Percentiles rank a stretch among this genome's conserved stretches.
Evolutionary conservation across 2,888 invertebrate genomes (phyloP).

Genomic region (Cloeon dipterum): DNA sequence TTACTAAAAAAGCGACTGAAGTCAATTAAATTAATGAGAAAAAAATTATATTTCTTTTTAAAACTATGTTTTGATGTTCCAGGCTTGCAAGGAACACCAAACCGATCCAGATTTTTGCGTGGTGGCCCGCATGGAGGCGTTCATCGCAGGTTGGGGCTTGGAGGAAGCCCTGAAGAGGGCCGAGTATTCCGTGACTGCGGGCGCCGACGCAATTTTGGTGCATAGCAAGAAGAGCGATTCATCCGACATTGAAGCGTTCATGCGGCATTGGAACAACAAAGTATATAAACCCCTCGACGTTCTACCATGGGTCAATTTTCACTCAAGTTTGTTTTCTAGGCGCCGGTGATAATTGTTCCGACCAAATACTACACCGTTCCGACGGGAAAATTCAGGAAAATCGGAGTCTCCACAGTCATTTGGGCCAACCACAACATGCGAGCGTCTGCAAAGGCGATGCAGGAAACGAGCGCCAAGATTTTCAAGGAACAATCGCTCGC

Average conservation of each 20-base stretch:
- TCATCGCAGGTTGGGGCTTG: slow-evolving; percentile 14
- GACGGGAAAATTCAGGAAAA: slow-evolving; percentile 15
- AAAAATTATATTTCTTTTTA: too few species aligned
- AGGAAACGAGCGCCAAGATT: slow-evolving; percentile 15
- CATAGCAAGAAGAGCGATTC: slow-evolving; percentile 20
- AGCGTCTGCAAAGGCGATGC: slow-evolving; percentile 19
- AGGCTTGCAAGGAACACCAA: slow-evolving; percentile 22
- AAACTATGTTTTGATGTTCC: too few species aligned
- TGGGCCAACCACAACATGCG: slow-evolving; percentile 22
- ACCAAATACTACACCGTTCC: slow-evolving; percentile 21
- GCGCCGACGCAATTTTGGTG: slow-evolving; percentile 21
- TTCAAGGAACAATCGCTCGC: slow-evolving; percentile 16
- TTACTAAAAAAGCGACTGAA: too few species aligned
- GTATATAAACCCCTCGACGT: slow-evolving; percentile 9
- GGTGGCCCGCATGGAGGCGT: slow-evolving; percentile 21
- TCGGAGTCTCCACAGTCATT: slow-evolving; percentile 19
- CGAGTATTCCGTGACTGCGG: slow-evolving; percentile 13
- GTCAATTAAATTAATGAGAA: too few species aligned
- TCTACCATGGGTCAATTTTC: background rate
- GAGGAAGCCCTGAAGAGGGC: slow-evolving; percentile 14
- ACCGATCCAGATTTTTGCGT: slow-evolving; percentile 20
- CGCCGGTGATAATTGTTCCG: slow-evolving; percentile 21
- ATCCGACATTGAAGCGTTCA: slow-evolving; percentile 19
- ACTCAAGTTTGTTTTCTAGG: slow-evolving; percentile 9
- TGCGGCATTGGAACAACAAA: slow-evolving; percentile 21